Percentiles rank a stretch among this genome's conserved stretches.
phyloP scores from a whole-genome alignment of 2,113 vertebrate genomes.

The Crotalus horridus region DNA sequence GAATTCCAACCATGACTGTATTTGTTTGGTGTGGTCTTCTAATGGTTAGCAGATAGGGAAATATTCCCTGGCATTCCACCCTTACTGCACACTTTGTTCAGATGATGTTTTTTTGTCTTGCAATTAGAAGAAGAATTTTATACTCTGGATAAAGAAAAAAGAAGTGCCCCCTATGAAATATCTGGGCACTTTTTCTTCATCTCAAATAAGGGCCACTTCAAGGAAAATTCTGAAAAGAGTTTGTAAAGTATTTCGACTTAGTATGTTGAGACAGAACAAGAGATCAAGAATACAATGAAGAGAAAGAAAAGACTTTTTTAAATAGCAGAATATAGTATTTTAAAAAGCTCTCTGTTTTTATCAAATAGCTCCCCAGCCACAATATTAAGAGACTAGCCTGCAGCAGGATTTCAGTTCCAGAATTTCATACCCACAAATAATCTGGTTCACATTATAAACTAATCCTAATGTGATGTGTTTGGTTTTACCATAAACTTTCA shows the following conservation, averaged over 20 bases:
- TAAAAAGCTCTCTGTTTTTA: not conserved
- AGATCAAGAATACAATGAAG: not conserved
- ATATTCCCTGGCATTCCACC: not conserved
- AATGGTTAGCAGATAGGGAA: not conserved
- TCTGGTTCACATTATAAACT: not conserved
- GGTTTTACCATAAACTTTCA: not conserved
- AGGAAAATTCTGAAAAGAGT: not conserved
- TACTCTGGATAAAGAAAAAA: not conserved
- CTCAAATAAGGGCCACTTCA: not conserved
- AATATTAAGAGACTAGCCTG: not conserved
- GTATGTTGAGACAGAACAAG: not conserved
- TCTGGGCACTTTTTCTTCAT: not conserved
- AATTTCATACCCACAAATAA: not conserved
- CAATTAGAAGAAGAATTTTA: not conserved
- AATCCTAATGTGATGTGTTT: not conserved
- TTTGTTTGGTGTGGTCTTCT: not conserved
- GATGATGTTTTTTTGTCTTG: not conserved
- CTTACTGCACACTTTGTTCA: not conserved
- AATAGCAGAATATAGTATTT: not conserved
- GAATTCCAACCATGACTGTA: not conserved
- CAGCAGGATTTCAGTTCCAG: not conserved
- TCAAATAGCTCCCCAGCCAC: not conserved
- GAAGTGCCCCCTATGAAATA: not conserved
- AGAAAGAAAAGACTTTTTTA: not conserved
- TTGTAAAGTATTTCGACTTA: not conserved